phyloP scores from a whole-genome alignment of 2,113 vertebrate genomes.

The Thryonomys swinderianus region DNA sequence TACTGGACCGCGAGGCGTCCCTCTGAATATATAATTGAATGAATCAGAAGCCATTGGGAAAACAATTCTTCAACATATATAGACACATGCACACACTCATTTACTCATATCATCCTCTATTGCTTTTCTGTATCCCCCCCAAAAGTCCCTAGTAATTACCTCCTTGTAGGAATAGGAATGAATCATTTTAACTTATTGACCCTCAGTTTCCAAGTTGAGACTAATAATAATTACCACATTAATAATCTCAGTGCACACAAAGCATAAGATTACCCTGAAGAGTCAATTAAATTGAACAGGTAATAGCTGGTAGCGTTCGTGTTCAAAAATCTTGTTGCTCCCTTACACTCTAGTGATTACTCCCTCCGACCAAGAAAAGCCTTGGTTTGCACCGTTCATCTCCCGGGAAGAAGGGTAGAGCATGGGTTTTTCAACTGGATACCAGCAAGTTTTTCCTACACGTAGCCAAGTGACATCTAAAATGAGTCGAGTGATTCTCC shows the following conservation, averaged over 20 bases:
- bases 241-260: background rate
- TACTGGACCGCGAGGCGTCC: background rate
- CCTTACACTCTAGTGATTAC: no score
- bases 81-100: background rate
- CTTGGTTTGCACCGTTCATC: background rate
- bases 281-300: background rate
- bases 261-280: background rate
- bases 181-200: slow-evolving; percentile 48
- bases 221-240: slow-evolving; percentile 44
- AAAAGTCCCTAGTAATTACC: background rate
- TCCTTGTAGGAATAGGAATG: background rate
- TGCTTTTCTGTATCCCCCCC: background rate
- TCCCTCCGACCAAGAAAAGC: background rate
- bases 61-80: background rate
- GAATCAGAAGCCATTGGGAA: background rate
- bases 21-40: background rate
- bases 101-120: background rate
- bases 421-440: background rate
- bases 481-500: background rate
- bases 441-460: background rate
- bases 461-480: background rate
- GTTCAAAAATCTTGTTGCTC: background rate
- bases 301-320: background rate
- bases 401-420: background rate
- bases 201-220: slow-evolving; percentile 52